Base-by-base conservation (phyloP, 2,113 vertebrate genomes). In the Myodes glareolus region DNA sequence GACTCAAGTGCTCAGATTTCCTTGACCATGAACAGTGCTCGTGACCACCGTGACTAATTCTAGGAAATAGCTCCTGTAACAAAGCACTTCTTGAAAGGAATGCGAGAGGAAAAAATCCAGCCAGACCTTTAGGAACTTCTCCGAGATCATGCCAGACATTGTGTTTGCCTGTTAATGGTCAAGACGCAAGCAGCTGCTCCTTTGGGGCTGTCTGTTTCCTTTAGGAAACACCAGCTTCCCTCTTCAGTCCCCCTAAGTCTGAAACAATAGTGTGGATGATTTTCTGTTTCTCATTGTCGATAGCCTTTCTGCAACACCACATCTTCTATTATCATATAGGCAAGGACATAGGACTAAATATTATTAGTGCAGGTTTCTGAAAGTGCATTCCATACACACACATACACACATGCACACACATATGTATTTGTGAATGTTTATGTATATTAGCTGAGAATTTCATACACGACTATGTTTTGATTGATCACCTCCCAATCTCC, bases 11-110 rank as follows among this genome's bases (percentile, higher is more conserved):
- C 52, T 85, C 65, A 61, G 42, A 61, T 73, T 61, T 19, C 76
- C 92, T 88, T 70, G 67, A 50, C 42, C 50, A 17, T 1, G 13
- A 39, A 65, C 8, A 7, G 27, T 81, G 19, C 89, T 52, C 78
- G 39, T 65, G 55, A 87, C 42, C 25, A 52, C 27, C 13, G 92
- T 65, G 67, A 75, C 11, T 33, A 11, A 5, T 78, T 65, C 82
- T 80, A 81, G 94, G 33, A 97, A 90, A 89, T 33, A 25, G 47
- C 84, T 9, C n/a, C 31, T 17, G 19, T 13, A 85, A 78, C 86
- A 91, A 92, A 91, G 45, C 31, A 63, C 8, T 33, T 91, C 81
- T 78, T 33, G 29, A 88, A 95, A 93, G 55, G 50, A 93, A 80
- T 23, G 72, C 33, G 33, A 87, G 50, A 55, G 33, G 76, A 85